Evolutionary conservation across 1,140 invertebrate species (phyloP), one percentile per base, ranked within the genome.

Genomic region (Halesus radiatus): DNA sequence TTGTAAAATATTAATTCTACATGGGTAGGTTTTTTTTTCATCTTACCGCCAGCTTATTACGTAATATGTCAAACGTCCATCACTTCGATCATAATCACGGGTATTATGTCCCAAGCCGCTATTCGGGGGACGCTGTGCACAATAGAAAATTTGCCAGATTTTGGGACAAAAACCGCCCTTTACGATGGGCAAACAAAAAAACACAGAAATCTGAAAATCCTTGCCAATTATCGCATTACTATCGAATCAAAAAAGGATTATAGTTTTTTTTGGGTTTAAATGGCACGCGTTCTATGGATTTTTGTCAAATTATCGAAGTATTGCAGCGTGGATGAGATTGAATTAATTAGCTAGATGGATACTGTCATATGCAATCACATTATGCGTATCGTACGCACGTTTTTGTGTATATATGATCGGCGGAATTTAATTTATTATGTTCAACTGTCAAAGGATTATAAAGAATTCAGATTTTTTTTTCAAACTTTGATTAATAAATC

Each of bases 201-300:
- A 50, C 58, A 29, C n/a, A 60, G 8, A 18, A 80, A 80, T 76
- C 58, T 8, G 53, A 74, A 64, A 80, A 80, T 75, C 29, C 54
- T 52, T 37, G 5, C 26, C 60, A 80, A 80, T 80, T 80, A 80
- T 76, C 79, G 79, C 79, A 76, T 80, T 80, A 80, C 37, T 74
- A 62, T 80, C 70, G 72, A 60, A 80, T 80, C 79, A 52, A 52
- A 26, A 58, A 32, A 54, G 79, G 79, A 76, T 80, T 80, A 76
- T 20, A 18, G 22, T 32, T 72, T 50, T 72, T 37, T 45, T 45
- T 45, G 0, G 37, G 37, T 45, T 10, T 13, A 45, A 45, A 45
- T 45, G 37, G 8, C 37, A 45, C 37, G 37, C 37, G 37, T 3
- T 1, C 8, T 45, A 13, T 0, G 37, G 37, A 13, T 45, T 45